Evolutionary conservation across 2,888 invertebrate species (phyloP).

Genomic region (Gibbula magus): DNA sequence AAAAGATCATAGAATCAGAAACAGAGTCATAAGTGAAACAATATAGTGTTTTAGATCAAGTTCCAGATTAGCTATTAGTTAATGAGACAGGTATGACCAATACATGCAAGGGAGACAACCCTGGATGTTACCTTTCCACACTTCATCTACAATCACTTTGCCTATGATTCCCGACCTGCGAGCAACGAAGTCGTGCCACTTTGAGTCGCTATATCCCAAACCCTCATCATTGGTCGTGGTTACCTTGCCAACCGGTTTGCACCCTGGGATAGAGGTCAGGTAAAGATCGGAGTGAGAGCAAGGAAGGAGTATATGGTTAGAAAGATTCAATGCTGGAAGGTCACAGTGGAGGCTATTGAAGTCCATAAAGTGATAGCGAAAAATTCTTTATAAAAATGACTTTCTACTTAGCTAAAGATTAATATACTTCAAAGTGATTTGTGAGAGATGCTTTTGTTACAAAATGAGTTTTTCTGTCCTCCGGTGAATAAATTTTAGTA

Average conservation of each 20-base stretch:
- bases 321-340: not conserved
- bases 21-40: not conserved
- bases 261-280: conserved; percentile 50
- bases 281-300: not conserved
- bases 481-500: too few relatives aligned
- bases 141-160: conserved; percentile 33
- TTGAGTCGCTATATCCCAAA: conserved; percentile 63
- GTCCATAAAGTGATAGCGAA: too few relatives aligned
- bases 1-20: not conserved
- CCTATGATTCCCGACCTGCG: conserved; percentile 54
- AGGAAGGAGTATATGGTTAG: not conserved
- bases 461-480: too few relatives aligned
- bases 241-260: conserved; percentile 55
- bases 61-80: not conserved
- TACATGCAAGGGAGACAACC: not conserved
- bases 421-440: too few relatives aligned
- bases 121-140: conserved; percentile 41
- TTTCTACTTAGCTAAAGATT: too few relatives aligned
- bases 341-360: too few relatives aligned
- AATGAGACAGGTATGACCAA: not conserved
- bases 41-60: not conserved
- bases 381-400: too few relatives aligned
- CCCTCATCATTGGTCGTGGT: conserved; percentile 72
- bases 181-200: conserved; percentile 69
- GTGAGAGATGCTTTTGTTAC: too few relatives aligned